Evolutionary conservation across 2,888 invertebrate genomes (phyloP), one percentile per base, ranked within the genome.

Genomic region (Drosophila neutralis): DNA sequence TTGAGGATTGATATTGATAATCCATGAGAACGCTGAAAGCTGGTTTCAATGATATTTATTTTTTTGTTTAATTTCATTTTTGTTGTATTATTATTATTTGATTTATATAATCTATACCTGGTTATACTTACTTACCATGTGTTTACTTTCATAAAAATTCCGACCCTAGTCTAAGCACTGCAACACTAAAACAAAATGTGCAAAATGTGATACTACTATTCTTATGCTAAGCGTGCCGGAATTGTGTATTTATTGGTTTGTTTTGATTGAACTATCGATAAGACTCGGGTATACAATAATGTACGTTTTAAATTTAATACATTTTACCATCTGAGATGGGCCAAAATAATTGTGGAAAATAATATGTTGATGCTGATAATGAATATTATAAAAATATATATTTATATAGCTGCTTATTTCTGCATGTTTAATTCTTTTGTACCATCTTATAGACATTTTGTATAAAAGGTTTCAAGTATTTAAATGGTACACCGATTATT

Each of bases 1-100:
- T 51, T 21, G 31, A 24, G 61, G 52, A n/a, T 59, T 59, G 35
- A 15, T 62, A 56, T 40, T 60, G 48, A 35, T 51, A 59, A 52
- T 40, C 31, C 29, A 31, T 15, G n/a, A 5, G 18, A 18, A 35
- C n/a, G 13, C 33, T 29, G 31, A 42, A 21, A 15, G 21, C 7
- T 31, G 13, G 31, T 31, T n/a, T 31, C 18, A 13, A n/a, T 51
- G 24, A 15, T 1, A 24, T 7, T 7, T n/a, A 4, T n/a, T 7
- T 18, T 6, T 10, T 49, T 2, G 5, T 3, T 29, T 10, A 5
- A 10, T 27, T 8, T 27, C 4, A 27, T 29, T 29, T 18, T 5
- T 29, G 10, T 10, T 2, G 18, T 49, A 18, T 27, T 49, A 18
- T 18, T 49, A 5, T 4, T 33, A 33, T 0, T 33, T 33, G 1